Base-by-base conservation (phyloP, 2,113 vertebrate genomes). In the Mesembrinibis cayennensis region DNA sequence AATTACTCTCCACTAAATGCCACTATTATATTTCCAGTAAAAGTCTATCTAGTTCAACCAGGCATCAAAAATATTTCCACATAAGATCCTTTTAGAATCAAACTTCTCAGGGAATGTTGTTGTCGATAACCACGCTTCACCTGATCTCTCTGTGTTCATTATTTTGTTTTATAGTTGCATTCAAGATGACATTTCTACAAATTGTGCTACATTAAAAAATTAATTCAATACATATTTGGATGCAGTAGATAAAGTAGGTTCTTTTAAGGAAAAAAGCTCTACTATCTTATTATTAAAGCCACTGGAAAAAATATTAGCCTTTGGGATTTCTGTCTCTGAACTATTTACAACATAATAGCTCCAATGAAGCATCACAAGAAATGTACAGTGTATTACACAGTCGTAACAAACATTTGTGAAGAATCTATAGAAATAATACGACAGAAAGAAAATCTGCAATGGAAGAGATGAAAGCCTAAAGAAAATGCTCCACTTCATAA, bases 1-100 rank as follows among this genome's bases (percentile, higher is more conserved):
- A 97, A 96, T 95, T 95, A 98, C 92, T 61, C 89, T 73, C 90
- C 96, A 95, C 95, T 98, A 98, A 98, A 98, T 95, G 95, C 97
- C 94, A 90, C 94, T 96, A 94, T 95, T 89, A 90, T 88, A 96
- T 98, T 97, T 98, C 97, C 81, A 91, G 85, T 91, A 87, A 93
- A 95, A 96, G 78, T 69, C 66, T 49, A 83, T 71, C 66, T 49
- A 83, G 55, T 81, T 81, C 89, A 91, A 79, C 70, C 73, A 67
- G 55, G 96, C 94, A 96, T 82, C 94, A 69, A 52, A 92, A 94
- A 92, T 92, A 95, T 85, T 97, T 97, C 90, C 94, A 93, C 67
- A n/a, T 34, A 93, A 78, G 82, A 90, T 69, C 84, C 92, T 94
- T 87, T 89, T 32, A 76, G 78, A 70, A 55, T 26, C 58, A 32